Evolutionary conservation across 2,113 vertebrate genomes (phyloP).

Genomic region (Nibea coibor): DNA sequence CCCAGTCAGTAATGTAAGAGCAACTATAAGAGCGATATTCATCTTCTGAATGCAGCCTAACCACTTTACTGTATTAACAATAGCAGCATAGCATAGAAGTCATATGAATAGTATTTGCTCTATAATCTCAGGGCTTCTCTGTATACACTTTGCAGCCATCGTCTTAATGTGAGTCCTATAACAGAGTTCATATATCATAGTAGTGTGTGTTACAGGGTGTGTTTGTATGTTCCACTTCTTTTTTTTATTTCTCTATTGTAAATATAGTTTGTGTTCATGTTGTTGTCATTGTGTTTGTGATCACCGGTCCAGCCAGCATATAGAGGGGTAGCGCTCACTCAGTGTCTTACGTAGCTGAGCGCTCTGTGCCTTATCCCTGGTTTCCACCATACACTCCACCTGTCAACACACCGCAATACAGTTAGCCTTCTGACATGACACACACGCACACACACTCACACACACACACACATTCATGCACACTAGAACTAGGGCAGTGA

Average conservation of each 20-base stretch:
- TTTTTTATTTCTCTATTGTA: background rate
- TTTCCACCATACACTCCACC: conserved; percentile 92
- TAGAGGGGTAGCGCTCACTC: conserved; percentile 87
- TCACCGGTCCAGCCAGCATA: conserved; percentile 88
- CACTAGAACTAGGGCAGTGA: background rate
- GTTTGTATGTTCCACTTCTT: conserved; percentile 4
- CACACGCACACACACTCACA: conserved; percentile 29
- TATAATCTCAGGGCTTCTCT: conserved; percentile 62
- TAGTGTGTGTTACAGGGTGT: conserved; percentile 12
- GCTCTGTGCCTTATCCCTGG: conserved; percentile 88
- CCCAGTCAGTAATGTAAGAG: conserved; percentile 6
- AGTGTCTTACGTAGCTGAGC: conserved; percentile 84
- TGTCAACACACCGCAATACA: conserved; percentile 77
- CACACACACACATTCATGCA: conserved; percentile 16
- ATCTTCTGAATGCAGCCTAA: conserved; percentile 29
- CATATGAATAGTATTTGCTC: conserved; percentile 21
- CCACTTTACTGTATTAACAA: conserved; percentile 24
- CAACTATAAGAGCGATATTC: conserved; percentile 19
- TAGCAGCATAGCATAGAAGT: conserved; percentile 39
- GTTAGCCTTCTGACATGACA: conserved; percentile 28
- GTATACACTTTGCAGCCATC: conserved; percentile 31
- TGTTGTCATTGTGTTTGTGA: background rate
- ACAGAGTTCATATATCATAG: conserved; percentile 37
- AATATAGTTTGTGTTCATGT: background rate
- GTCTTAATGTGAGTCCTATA: conserved; percentile 30